Evolutionary conservation across 2,888 invertebrate genomes (phyloP), one percentile per base, ranked within the genome.

Genomic region (Zootermopsis nevadensis): DNA sequence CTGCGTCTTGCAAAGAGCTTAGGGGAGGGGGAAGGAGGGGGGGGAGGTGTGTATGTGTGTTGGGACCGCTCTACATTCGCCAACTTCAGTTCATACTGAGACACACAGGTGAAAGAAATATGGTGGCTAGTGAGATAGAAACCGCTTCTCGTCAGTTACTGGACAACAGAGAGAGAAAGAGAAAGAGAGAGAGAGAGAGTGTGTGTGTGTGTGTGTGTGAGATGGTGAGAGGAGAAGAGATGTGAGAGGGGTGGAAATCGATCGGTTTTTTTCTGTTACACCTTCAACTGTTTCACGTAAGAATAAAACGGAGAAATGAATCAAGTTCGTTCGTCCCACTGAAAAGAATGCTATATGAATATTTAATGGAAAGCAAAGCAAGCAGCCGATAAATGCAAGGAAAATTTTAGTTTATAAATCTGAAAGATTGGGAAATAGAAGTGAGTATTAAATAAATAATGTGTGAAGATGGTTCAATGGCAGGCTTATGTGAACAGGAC

Each of bases 271-370:
- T n/a, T n/a, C n/a, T n/a, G n/a, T n/a, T n/a, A n/a, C n/a, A n/a
- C n/a, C n/a, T n/a, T n/a, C n/a, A n/a, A n/a, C n/a, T n/a, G n/a
- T n/a, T n/a, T n/a, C n/a, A n/a, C n/a, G n/a, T n/a, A n/a, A n/a
- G n/a, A n/a, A n/a, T n/a, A n/a, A n/a, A n/a, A n/a, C n/a, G 66
- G 66, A 66, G 66, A 66, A 66, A 66, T 66, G 66, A 7, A 7
- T 66, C 66, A 27, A 66, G 66, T 66, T 27, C 12, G 8, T 66
- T 66, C 24, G 24, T 66, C 66, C 7, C 66, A 60, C 8, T 6
- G n/a, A 60, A n/a, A 15, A 12, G n/a, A 19, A 74, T n/a, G n/a
- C 38, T 74, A 74, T 74, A 42, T 30, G 42, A 38, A 10, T 74
- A 74, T 38, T 74, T 42, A 74, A 74, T 69, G 8, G 27, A n/a